Evolutionary conservation across 1,140 invertebrate genomes (phyloP).

Genomic region (Trachymyrmex cornetzi): DNA sequence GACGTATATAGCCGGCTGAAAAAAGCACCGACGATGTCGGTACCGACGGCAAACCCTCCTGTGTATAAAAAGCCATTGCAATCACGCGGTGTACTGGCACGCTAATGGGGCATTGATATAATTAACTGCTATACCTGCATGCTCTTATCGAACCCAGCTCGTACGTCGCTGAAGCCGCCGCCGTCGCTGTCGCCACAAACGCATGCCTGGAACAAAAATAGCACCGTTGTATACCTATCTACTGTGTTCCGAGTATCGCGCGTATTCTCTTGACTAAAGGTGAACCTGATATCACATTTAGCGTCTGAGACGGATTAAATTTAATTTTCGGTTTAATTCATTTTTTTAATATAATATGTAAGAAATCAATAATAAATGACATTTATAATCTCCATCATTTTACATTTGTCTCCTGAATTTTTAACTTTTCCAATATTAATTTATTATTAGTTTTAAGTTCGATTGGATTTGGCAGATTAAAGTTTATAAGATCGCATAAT

Average conservation of each 20-base stretch:
- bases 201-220: conserved; percentile 74
- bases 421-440: background rate
- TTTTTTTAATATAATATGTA: background rate
- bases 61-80: conserved; percentile 77
- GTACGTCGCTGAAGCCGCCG: conserved; percentile 47
- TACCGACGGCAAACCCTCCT: conserved; percentile 59
- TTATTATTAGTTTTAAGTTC: background rate
- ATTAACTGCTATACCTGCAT: conserved; percentile 75
- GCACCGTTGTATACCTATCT: conserved; percentile 56
- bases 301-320: background rate
- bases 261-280: conserved; percentile 12
- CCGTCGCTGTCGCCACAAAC: conserved; percentile 30
- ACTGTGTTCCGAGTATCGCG: conserved; percentile 34
- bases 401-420: background rate
- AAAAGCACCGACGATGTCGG: conserved; percentile 63
- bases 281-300: background rate
- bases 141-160: conserved; percentile 72
- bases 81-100: conserved; percentile 77
- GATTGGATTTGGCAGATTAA: background rate
- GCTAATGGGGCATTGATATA: conserved; percentile 79
- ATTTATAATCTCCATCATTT: background rate
- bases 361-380: background rate
- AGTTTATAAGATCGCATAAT: background rate
- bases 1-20: conserved; percentile 68
- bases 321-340: background rate